These are phyloP conservation scores for Dione juno DNA, from an alignment of 2,888 invertebrate species.

Conservation along the genomic window DNA sequence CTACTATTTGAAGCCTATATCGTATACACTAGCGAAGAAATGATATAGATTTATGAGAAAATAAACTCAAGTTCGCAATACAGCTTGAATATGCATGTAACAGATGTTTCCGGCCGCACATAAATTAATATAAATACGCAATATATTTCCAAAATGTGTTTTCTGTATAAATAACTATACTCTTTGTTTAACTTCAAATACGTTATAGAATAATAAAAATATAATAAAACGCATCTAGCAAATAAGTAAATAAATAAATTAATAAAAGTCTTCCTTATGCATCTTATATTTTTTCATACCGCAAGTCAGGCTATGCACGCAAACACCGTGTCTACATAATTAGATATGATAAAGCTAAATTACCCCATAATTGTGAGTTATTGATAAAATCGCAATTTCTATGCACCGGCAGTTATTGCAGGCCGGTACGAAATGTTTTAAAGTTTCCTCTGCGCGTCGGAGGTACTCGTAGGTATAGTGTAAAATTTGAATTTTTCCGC, in stretches of 20 bases:
- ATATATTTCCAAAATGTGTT: conserved; percentile 17
- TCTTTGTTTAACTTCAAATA: neutral
- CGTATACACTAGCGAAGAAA: conserved; percentile 4
- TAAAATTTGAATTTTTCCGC: conserved; percentile 80
- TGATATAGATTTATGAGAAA: conserved; percentile 40
- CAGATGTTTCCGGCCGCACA: conserved; percentile 63
- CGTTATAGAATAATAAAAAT: neutral
- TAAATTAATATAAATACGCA: conserved; percentile 57
- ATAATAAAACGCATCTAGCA: neutral
- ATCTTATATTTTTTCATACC: neutral
- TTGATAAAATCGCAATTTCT: conserved; percentile 35
- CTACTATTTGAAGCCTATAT: neutral
- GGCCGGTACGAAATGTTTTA: conserved; percentile 60
- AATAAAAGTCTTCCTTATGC: neutral
- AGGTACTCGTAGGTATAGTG: conserved; percentile 60
- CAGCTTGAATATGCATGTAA: conserved; percentile 63
- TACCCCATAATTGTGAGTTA: conserved; percentile 33
- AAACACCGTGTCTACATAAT: neutral
- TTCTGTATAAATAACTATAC: neutral
- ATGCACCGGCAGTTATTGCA: conserved; percentile 58
- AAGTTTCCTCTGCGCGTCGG: conserved; percentile 54
- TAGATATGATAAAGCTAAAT: conserved; percentile 1
- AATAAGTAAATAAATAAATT: neutral
- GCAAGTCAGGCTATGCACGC: neutral
- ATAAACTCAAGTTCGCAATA: conserved; percentile 56